Evolutionary conservation across 2,113 vertebrate genomes (phyloP), one percentile per base, ranked within the genome.

Genomic region (Todiramphus chloris): DNA sequence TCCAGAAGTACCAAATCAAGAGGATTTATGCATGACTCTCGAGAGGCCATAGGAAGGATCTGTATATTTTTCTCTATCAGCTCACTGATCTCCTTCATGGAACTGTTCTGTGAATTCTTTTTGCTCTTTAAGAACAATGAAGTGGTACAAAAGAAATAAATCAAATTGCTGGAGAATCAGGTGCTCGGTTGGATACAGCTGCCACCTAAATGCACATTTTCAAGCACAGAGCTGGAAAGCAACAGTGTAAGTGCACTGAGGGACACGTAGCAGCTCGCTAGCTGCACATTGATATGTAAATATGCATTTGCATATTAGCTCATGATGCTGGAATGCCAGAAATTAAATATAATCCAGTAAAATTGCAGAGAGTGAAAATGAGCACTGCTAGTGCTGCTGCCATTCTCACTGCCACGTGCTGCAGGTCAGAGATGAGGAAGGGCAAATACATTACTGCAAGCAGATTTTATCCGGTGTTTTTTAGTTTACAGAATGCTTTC

Each of bases 401-500:
- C 48, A 59, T 68, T 83, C 48, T 72, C 46, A 28, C 35, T 60
- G 69, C 74, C 83, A 83, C 44, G 48, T 27, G 53, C 74, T 76
- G 63, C 12, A 37, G 63, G 37, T 69, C 75, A 90, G 33, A 92
- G 75, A 59, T 39, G 37, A 83, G 55, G 35, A 66, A 18, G 12
- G 33, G 10, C 84, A 84, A 59, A 46, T 23, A 53, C 2, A 44
- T 27, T 28, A 43, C 48, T 56, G 70, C 59, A 76, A 79, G 21
- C 75, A 83, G 44, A 24, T 60, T 75, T 56, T 68, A 60, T 43
- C 50, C 62, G 62, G 39, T 59, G 43, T 25, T 48, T 83, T 94
- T 91, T 58, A 69, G 53, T 91, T 89, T 58, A 81, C n/a, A 64
- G 56, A 91, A 63, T 35, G 20, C 6, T 83, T 94, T 87, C 72